These are phyloP conservation scores for Microctenopoma lineatum DNA, from an alignment of 2,797 vertebrate genomes.

Conservation along the genomic window DNA sequence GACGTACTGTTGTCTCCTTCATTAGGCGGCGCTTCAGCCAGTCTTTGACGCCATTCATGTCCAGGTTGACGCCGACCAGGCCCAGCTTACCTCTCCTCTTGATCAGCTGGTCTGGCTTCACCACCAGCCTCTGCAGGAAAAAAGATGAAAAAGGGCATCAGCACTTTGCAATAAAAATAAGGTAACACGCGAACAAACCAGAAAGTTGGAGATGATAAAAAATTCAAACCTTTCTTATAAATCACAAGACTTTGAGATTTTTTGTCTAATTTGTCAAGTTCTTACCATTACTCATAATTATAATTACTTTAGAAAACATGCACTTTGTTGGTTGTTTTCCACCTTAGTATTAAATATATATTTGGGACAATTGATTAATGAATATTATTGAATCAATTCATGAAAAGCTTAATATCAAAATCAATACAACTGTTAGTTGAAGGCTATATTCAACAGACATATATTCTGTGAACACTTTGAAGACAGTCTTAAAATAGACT, in stretches of 20 bases:
- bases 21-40: constrained; percentile 93
- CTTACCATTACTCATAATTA: background rate
- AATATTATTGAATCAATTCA: background rate
- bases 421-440: background rate
- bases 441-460: background rate
- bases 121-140: constrained; percentile 87
- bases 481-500: background rate
- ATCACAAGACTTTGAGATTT: background rate
- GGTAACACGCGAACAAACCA: background rate
- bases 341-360: background rate
- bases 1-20: constrained; percentile 89
- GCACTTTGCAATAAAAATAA: background rate
- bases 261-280: background rate
- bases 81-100: constrained; percentile 97
- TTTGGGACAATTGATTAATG: background rate
- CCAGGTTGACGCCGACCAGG: constrained; percentile 92
- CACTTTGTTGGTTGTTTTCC: background rate
- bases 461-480: background rate
- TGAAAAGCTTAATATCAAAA: background rate
- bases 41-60: constrained; percentile 88
- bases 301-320: background rate
- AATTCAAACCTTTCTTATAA: background rate
- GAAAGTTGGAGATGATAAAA: background rate
- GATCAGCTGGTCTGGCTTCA: constrained; percentile 98
- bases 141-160: background rate